phyloP scores from a whole-genome alignment of 2,888 invertebrate species.

The Allolobophora icterica region DNA sequence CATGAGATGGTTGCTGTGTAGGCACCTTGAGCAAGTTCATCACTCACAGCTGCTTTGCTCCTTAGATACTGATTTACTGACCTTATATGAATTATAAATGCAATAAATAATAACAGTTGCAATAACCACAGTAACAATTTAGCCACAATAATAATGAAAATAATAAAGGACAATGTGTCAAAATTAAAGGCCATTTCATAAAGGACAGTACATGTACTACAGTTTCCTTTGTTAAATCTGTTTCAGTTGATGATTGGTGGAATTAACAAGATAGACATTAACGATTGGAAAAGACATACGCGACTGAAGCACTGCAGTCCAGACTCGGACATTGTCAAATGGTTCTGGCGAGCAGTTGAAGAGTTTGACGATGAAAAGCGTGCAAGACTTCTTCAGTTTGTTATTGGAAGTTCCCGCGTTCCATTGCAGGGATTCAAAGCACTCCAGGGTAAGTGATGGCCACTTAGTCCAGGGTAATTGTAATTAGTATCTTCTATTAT shows the following conservation, averaged over 20 bases:
- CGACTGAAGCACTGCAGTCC: constrained; percentile 84
- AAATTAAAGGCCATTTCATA: no score
- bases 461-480: not conserved
- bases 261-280: constrained; percentile 86
- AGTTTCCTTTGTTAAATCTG: not conserved
- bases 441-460: constrained; percentile 72
- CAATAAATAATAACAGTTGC: no score
- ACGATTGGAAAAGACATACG: constrained; percentile 92
- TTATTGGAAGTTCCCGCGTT: constrained; percentile 92
- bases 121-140: no score
- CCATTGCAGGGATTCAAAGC: constrained; percentile 89
- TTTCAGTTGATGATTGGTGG: constrained; percentile 86
- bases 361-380: constrained; percentile 90
- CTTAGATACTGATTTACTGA: no score
- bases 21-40: no score
- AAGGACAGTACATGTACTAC: not conserved
- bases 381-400: constrained; percentile 89
- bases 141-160: no score
- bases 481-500: no score
- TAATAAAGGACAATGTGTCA: no score
- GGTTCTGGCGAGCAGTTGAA: constrained; percentile 79
- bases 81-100: no score
- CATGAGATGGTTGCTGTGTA: no score
- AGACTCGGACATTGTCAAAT: constrained; percentile 73
- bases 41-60: no score